A percentile compares a stretch with the other conserved stretches of the same genome.
phyloP scores from a whole-genome alignment of 1,140 invertebrate species.

The Diabrotica undecimpunctata region DNA sequence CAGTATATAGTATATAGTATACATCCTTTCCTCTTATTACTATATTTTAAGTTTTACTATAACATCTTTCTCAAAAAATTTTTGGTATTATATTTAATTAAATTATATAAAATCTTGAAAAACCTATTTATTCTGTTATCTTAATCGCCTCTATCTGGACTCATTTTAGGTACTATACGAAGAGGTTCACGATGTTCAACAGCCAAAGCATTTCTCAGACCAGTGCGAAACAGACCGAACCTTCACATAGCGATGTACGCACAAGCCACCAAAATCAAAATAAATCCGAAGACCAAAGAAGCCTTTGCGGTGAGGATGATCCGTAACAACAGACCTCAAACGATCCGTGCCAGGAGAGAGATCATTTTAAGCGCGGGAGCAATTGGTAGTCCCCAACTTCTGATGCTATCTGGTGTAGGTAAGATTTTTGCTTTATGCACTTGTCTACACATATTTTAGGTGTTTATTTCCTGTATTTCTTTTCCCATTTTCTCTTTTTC shows the following conservation, averaged over 20 bases:
- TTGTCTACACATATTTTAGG: too few species aligned
- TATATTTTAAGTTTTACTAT: too few species aligned
- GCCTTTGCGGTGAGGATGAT: constrained; percentile 76
- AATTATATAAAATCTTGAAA: too few species aligned
- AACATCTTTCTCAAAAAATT: too few species aligned
- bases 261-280: constrained; percentile 68
- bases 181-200: constrained; percentile 85
- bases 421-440: background rate
- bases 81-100: too few species aligned
- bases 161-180: constrained; percentile 63
- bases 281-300: constrained; percentile 61
- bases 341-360: constrained; percentile 68
- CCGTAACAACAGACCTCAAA: constrained; percentile 59
- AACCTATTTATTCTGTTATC: too few species aligned
- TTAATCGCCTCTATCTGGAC: background rate
- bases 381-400: constrained; percentile 75
- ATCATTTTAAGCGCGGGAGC: constrained; percentile 79
- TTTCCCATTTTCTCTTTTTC: background rate
- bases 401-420: constrained; percentile 81
- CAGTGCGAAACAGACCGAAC: constrained; percentile 73
- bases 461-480: too few species aligned
- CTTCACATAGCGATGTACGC: constrained; percentile 78
- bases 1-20: too few species aligned
- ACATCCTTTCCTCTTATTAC: too few species aligned
- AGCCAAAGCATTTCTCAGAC: constrained; percentile 81